These are phyloP conservation scores for Apamea crenata DNA, from an alignment of 2,888 invertebrate species.

Conservation along the genomic window DNA sequence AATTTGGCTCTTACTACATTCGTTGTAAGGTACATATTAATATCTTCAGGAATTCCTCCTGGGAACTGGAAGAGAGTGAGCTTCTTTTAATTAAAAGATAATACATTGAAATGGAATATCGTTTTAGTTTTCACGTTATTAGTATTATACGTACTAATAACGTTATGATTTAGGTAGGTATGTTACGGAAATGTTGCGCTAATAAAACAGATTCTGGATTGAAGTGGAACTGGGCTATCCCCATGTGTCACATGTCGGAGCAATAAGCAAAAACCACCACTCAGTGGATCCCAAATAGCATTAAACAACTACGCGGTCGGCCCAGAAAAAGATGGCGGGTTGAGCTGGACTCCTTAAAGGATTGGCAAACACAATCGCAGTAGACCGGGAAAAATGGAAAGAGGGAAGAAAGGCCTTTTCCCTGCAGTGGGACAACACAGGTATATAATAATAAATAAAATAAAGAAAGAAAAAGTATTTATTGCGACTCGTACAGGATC, in stretches of 20 bases:
- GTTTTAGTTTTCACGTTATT: conserved; percentile 16
- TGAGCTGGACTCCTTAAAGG: no score
- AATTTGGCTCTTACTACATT: conserved; percentile 40
- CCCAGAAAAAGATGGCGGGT: no score
- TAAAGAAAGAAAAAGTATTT: no score
- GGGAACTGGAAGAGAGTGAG: conserved; percentile 34
- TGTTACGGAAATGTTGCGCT: background rate
- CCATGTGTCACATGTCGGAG: no score
- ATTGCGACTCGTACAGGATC: no score
- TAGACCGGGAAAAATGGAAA: background rate
- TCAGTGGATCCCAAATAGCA: background rate
- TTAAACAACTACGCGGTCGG: background rate
- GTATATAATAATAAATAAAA: no score
- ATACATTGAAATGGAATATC: conserved; percentile 18
- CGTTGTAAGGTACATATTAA: conserved; percentile 45
- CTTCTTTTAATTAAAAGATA: conserved; percentile 63
- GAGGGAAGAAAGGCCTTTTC: background rate
- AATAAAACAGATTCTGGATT: background rate
- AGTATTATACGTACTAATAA: background rate
- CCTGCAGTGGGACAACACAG: no score
- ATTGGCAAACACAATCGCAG: background rate
- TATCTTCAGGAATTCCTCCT: conserved; percentile 44
- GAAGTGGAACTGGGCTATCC: no score
- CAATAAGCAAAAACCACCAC: background rate
- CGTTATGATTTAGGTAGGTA: background rate